A percentile compares a stretch with the other conserved stretches of the same genome.
Conservation (phyloP, 2,797 vertebrate genomes). For the Gephyroberyx darwinii region DNA sequence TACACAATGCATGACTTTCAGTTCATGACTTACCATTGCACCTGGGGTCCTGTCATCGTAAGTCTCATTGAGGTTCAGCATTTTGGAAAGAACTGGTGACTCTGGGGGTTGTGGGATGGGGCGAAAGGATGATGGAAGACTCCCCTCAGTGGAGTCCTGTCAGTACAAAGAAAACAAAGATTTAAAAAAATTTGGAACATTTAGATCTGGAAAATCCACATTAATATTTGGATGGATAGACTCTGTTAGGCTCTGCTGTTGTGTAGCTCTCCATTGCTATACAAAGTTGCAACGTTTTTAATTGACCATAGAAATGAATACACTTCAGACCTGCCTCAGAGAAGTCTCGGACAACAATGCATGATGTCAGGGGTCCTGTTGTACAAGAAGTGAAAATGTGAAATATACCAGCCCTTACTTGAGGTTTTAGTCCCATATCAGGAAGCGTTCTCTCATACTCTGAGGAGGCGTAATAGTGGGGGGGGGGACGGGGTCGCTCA, state of each 20-base stretch:
- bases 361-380: neutral
- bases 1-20: neutral
- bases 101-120: neutral
- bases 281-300: too few relatives aligned
- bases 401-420: neutral
- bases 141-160: neutral
- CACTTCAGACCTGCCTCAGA: too few relatives aligned
- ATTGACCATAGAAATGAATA: too few relatives aligned
- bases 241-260: too few relatives aligned
- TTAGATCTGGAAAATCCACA: too few relatives aligned
- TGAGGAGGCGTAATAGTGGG: neutral
- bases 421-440: neutral
- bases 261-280: too few relatives aligned
- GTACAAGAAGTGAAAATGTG: neutral
- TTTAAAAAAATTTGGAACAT: neutral
- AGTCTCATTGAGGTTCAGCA: neutral
- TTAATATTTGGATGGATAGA: too few relatives aligned
- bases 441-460: neutral
- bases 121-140: neutral
- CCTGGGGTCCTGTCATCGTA: too few relatives aligned
- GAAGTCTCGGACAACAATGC: too few relatives aligned
- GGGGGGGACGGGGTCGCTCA: constrained; percentile 23
- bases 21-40: neutral
- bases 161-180: neutral
- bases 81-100: neutral